Percentiles rank a stretch among this genome's conserved stretches.
phyloP scores from a whole-genome alignment of 1,140 invertebrate genomes.

The Cheumatopsyche charites region DNA sequence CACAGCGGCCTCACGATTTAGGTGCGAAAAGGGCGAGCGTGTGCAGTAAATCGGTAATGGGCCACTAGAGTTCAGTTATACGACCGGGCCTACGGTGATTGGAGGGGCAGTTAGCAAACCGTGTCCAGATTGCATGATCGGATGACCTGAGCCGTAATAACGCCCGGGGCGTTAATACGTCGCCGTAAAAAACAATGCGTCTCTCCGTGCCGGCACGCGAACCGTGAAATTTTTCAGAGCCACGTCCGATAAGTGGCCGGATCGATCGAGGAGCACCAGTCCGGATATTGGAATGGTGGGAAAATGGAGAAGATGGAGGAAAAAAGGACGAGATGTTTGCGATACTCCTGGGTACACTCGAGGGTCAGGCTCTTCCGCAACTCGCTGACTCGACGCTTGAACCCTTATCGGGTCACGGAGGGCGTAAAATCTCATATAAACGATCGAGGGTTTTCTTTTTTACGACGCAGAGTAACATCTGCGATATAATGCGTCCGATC shows the following conservation, averaged over 20 bases:
- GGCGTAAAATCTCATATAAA: constrained; percentile 15
- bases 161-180: constrained; percentile 34
- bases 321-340: constrained; percentile 2
- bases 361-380: no score
- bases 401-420: constrained; percentile 4
- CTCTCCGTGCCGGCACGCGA: constrained; percentile 13
- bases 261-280: no score
- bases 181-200: constrained; percentile 28
- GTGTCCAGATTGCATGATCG: constrained; percentile 25
- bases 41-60: constrained; percentile 18
- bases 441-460: background rate
- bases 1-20: no score
- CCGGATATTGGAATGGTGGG: background rate
- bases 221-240: background rate
- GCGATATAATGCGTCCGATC: no score
- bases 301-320: background rate
- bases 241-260: no score
- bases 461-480: no score
- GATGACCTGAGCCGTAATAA: constrained; percentile 31
- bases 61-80: background rate
- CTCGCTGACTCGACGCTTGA: background rate
- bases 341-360: constrained; percentile 12
- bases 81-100: background rate
- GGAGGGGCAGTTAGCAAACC: constrained; percentile 7
- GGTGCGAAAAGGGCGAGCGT: background rate